Evolutionary conservation across 2,888 invertebrate species (phyloP).

Genomic region (Vanessa cardui): DNA sequence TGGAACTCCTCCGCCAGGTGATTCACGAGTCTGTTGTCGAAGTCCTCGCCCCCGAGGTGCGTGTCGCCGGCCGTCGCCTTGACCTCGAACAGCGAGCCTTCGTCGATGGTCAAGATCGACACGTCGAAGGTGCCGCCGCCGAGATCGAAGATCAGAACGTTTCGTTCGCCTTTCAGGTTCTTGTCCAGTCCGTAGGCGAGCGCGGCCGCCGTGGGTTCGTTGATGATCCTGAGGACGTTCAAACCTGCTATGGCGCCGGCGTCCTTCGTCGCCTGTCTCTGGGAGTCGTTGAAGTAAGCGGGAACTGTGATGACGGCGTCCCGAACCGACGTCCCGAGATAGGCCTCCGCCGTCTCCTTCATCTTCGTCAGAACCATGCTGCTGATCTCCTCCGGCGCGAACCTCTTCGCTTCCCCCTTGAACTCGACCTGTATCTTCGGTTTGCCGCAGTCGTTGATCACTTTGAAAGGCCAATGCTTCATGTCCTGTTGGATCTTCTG

Average conservation of each 20-base stretch:
- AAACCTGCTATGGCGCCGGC: constrained; percentile 93
- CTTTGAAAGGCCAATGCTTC: constrained; percentile 90
- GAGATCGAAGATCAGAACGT: constrained; percentile 88
- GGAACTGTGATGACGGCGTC: constrained; percentile 89
- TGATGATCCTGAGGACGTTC: constrained; percentile 91
- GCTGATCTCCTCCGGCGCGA: constrained; percentile 85
- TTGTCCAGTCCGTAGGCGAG: constrained; percentile 85
- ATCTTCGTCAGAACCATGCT: constrained; percentile 90
- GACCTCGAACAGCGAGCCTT: constrained; percentile 87
- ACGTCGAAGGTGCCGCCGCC: constrained; percentile 92
- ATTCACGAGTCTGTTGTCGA: constrained; percentile 81
- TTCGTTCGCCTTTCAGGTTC: constrained; percentile 84
- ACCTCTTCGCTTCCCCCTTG: constrained; percentile 81
- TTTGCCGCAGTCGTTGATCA: constrained; percentile 83
- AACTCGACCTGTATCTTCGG: constrained; percentile 84
- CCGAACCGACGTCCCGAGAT: constrained; percentile 82
- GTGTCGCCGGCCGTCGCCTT: constrained; percentile 91
- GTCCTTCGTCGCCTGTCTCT: constrained; percentile 92
- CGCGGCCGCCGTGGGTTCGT: constrained; percentile 88
- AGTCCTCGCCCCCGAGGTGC: constrained; percentile 88
- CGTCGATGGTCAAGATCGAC: constrained; percentile 89
- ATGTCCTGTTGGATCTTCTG: constrained; percentile 89
- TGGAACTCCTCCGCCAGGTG: constrained; percentile 85
- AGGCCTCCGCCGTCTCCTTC: constrained; percentile 87
- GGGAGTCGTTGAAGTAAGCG: constrained; percentile 88